phyloP scores from a whole-genome alignment of 2,888 invertebrate genomes.

The Rhamphomyia laevipes region DNA sequence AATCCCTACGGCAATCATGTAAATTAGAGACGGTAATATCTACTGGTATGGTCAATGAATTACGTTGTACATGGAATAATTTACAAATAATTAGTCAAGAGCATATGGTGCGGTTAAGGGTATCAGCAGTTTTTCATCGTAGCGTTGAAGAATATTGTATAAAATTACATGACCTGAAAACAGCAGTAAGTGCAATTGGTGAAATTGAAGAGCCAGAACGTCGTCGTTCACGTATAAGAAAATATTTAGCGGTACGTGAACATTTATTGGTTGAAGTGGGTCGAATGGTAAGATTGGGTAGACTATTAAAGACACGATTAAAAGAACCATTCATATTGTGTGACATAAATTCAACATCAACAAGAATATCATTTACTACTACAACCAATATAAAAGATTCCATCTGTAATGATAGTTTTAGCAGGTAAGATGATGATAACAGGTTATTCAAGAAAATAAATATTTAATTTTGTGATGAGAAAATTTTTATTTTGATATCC shows the following conservation, averaged over 20 bases:
- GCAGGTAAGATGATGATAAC: not conserved
- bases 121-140: slow-evolving; percentile 63
- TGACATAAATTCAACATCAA: slow-evolving; percentile 13
- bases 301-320: slow-evolving; percentile 51
- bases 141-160: slow-evolving; percentile 53
- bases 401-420: not conserved
- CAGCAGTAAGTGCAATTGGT: slow-evolving; percentile 41
- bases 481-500: not conserved
- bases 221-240: slow-evolving; percentile 39
- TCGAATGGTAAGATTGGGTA: slow-evolving; percentile 57
- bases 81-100: slow-evolving; percentile 59
- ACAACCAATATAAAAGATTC: not conserved
- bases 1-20: slow-evolving; percentile 59
- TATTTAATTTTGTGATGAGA: not conserved
- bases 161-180: slow-evolving; percentile 47
- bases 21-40: slow-evolving; percentile 49
- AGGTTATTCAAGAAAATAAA: not conserved
- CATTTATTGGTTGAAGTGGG: slow-evolving; percentile 57
- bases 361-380: not conserved
- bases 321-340: slow-evolving; percentile 47
- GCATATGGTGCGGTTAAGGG: slow-evolving; percentile 61
- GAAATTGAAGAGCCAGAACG: slow-evolving; percentile 35
- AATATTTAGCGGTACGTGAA: slow-evolving; percentile 48
- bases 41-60: slow-evolving; percentile 41
- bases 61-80: slow-evolving; percentile 56